A percentile compares a stretch with the other conserved stretches of the same genome.
These are phyloP conservation scores for Scotopteryx bipunctaria DNA, from an alignment of 2,888 invertebrate species.

Conservation along the genomic window DNA sequence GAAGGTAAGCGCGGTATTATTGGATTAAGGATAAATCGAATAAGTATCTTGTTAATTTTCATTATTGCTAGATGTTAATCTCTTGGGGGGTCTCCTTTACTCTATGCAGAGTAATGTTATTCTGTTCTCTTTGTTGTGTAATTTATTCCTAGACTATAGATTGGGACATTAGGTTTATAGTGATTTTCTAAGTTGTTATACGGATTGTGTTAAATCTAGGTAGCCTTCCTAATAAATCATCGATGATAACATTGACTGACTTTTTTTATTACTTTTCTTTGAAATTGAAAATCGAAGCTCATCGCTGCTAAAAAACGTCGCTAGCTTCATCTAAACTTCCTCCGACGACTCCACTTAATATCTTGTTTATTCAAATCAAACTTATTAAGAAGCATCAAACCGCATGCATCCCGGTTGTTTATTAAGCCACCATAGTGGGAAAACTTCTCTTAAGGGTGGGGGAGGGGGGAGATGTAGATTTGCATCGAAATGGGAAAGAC, in stretches of 20 bases:
- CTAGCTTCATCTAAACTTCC: conserved; percentile 8
- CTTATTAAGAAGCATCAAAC: conserved; percentile 42
- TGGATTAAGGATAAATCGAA: conserved; percentile 45
- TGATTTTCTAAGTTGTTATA: no score
- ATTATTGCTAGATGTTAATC: conserved; percentile 41
- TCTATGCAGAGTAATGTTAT: background rate
- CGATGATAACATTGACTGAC: no score
- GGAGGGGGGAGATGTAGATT: conserved; percentile 49
- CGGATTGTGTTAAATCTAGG: no score
- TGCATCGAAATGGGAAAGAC: conserved; percentile 74
- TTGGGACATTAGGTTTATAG: no score
- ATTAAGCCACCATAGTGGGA: conserved; percentile 44
- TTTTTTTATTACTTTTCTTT: no score
- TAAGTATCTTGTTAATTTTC: conserved; percentile 42
- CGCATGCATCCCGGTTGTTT: conserved; percentile 44
- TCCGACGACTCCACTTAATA: conserved; percentile 8
- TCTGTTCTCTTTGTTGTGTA: conserved; percentile 3
- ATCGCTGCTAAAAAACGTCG: no score
- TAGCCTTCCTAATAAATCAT: no score
- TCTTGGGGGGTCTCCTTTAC: conserved; percentile 13
- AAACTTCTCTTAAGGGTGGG: conserved; percentile 36
- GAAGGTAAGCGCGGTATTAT: conserved; percentile 40
- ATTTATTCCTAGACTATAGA: no score
- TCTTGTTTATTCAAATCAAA: conserved; percentile 31
- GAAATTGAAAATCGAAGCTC: no score